A percentile compares a stretch with the other conserved stretches of the same genome.
phyloP scores from a whole-genome alignment of 2,888 invertebrate species.

The Carabus problematicus region DNA sequence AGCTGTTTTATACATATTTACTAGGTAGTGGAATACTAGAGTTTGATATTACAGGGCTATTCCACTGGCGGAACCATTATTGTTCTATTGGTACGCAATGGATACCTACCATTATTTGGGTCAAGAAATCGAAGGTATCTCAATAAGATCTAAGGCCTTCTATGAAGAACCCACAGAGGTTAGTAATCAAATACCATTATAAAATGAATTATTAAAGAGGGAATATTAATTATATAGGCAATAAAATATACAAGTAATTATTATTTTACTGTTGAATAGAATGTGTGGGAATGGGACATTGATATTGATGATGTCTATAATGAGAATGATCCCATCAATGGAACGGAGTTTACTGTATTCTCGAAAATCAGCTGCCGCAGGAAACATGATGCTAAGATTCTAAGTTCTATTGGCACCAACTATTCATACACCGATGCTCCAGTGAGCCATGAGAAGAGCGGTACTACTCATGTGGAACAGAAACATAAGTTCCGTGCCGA shows the following conservation, averaged over 20 bases:
- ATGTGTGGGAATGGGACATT: not conserved
- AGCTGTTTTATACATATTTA: not conserved
- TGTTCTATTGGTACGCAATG: not conserved
- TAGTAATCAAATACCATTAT: not conserved
- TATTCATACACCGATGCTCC: too few species aligned
- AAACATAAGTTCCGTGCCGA: too few species aligned
- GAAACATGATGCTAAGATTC: too few species aligned
- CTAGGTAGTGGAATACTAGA: too few species aligned
- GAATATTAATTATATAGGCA: too few species aligned
- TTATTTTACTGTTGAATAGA: slow-evolving; percentile 1
- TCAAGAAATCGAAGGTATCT: not conserved
- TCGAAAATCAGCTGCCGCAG: not conserved
- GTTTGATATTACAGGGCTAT: slow-evolving; percentile 5
- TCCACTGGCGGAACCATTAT: slow-evolving; percentile 19
- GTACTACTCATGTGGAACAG: too few species aligned
- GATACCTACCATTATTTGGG: not conserved
- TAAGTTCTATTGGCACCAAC: too few species aligned
- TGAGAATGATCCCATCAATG: slow-evolving; percentile 9
- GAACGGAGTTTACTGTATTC: not conserved
- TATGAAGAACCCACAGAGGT: slow-evolving; percentile 12
- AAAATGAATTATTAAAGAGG: too few species aligned
- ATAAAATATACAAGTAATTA: not conserved
- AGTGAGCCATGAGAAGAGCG: too few species aligned
- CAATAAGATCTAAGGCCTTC: not conserved
- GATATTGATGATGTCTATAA: slow-evolving; percentile 1